These are phyloP conservation scores for Lepidurus arcticus DNA, from an alignment of 1,140 invertebrate genomes.

Conservation along the genomic window DNA sequence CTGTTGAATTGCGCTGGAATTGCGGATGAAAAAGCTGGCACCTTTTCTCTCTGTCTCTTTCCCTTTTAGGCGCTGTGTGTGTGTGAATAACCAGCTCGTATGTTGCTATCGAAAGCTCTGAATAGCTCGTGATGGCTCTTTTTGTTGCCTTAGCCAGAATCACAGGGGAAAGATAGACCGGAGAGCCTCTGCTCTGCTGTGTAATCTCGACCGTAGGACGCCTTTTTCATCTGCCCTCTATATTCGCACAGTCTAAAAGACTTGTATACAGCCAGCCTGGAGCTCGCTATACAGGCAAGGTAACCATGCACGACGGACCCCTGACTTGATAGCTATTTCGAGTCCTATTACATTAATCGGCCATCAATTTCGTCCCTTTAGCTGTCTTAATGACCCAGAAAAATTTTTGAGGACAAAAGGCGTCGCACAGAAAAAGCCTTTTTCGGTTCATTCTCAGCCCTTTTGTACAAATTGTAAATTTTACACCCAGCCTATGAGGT, in stretches of 20 bases:
- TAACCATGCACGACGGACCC: conserved; percentile 20
- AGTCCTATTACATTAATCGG: conserved; percentile 18
- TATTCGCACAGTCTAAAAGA: conserved; percentile 1
- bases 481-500: neutral
- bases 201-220: conserved; percentile 4
- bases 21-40: too few species aligned
- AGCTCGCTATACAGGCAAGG: neutral
- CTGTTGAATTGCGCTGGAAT: too few species aligned
- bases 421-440: neutral
- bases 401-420: neutral
- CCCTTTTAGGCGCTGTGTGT: too few species aligned
- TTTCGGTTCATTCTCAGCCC: neutral
- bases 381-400: conserved; percentile 1
- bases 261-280: neutral
- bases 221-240: conserved; percentile 1
- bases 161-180: neutral
- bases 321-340: conserved; percentile 15
- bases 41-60: too few species aligned
- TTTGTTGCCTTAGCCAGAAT: neutral
- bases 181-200: neutral
- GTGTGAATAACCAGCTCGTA: neutral
- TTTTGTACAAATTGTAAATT: neutral
- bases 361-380: neutral
- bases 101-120: neutral
- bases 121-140: neutral